Percentiles rank a stretch among this genome's conserved stretches.
Conservation (phyloP, 2,888 invertebrate genomes). For the Choristoneura rosaceana region DNA sequence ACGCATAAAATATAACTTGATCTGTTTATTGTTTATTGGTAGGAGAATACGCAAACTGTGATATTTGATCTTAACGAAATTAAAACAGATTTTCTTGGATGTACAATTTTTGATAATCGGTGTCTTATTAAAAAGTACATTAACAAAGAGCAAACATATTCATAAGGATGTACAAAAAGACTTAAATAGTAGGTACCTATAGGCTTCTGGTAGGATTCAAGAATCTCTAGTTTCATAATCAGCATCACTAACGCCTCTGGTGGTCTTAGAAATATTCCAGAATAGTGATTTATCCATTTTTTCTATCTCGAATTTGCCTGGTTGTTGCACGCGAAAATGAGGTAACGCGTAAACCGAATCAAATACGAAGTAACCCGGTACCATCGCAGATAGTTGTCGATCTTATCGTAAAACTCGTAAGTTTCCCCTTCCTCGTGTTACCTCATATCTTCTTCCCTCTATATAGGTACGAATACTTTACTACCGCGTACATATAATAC, state of each 20-base stretch:
- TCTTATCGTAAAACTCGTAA: neutral
- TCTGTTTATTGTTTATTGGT: no score
- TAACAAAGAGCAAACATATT: no score
- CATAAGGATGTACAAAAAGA: no score
- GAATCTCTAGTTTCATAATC: no score
- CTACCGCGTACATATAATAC: neutral
- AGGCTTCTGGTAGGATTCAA: no score
- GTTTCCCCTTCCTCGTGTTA: neutral
- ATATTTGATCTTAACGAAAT: no score
- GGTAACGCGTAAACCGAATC: neutral
- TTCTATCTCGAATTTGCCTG: neutral
- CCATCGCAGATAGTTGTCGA: neutral
- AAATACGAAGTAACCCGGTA: neutral
- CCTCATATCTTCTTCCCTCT: neutral
- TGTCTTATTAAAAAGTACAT: no score
- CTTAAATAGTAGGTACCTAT: no score
- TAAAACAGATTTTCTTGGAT: no score
- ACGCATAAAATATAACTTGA: no score
- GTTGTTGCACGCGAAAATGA: neutral
- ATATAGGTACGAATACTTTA: neutral
- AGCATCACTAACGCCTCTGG: neutral
- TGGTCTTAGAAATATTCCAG: neutral
- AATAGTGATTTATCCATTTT: neutral
- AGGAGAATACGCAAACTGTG: no score
- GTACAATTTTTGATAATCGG: no score